Evolutionary conservation across 2,797 vertebrate species (phyloP), one percentile per base, ranked within the genome.

Genomic region (Odontamblyopus lacepedii): DNA sequence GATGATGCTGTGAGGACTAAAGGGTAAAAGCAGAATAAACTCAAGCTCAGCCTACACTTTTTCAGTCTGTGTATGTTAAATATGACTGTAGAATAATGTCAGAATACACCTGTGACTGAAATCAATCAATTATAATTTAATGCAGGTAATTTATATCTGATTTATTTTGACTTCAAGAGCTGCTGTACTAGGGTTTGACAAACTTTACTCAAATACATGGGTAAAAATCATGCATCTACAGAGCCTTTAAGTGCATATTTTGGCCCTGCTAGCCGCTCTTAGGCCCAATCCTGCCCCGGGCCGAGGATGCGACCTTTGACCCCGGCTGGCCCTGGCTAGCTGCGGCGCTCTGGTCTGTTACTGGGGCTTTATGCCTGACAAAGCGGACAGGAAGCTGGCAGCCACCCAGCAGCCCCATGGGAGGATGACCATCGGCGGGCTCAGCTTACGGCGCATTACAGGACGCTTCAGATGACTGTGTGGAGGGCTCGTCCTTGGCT

Each of bases 321-420:
- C 96, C 95, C 93, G 87, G 78, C 91, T 87, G 90, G 92, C 85
- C 91, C 93, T 91, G 87, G 93, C 35, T 94, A 90, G 92, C 95
- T 95, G 95, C 96, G 95, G 95, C 13, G 75, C 90, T 93, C 92
- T 95, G 95, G 94, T 94, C 95, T 96, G 95, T 96, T 95, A 94
- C 93, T 93, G 93, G 94, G 93, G 92, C 87, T 92, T 94, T 95
- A 95, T 95, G 91, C 93, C 91, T 93, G 92, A 94, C 93, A 94
- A 93, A 94, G 93, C 91, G 93, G 88, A 91, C 92, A 94, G 93
- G 94, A 95, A 93, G 92, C 91, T 95, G 93, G 93, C 91, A 93
- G 92, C 91, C 92, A 88, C 93, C 94, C 93, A 96, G 93, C 92
- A 94, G 93, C 69, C 95, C 95, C 94, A 94, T 92, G 91, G 91